Base-by-base conservation (phyloP, 1,140 invertebrate species). In the Drosophila pseudoananassae region DNA sequence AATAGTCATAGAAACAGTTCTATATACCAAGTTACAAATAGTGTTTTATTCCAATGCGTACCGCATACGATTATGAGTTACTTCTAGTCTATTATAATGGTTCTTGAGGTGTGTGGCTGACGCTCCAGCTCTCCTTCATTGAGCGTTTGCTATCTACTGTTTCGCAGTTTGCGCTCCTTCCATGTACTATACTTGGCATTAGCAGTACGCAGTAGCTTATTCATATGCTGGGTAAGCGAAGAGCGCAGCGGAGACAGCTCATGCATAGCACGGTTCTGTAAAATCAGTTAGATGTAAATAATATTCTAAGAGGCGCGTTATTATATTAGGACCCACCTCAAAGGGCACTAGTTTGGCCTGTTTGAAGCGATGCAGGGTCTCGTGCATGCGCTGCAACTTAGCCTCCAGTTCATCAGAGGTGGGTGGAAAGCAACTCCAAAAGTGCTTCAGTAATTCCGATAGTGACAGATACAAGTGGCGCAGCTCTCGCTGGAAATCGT, bases 371-470 rank as follows among this genome's bases (percentile, higher is more conserved):
- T 97, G 95, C 51, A 99, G 90, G 0, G 97, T 97, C 72, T 96
- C 95, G 66, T 98, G 96, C 95, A 98, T 98, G 80, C 95, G 94
- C 17, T 95, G 93, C 1, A 96, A 94, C 92, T 98, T 97, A 29
- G 97, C 95, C 88, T 97, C 95, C 9, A 96, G 92, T 53, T 95
- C 94, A 36, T 95, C 94, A 6, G 95, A 96, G 0, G 96, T 97
- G 9, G 96, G 95, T 49, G 98, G 98, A 93, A 99, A 98, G 92
- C 97, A 97, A 25, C 95, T 94, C 98, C 98, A 99, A 92, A 99
- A 98, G 92, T 99, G 97, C 59, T 96, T 94, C 6, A 99, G 92
- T 45, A 99, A 92, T 93, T 99, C 98, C 71, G 96, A 95, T 2
- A 96, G 93, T 12, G 97, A 97, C 10, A 96, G 93, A 92, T 99